These are phyloP conservation scores for Pogona vitticeps DNA, from an alignment of 2,113 vertebrate genomes.

Conservation along the genomic window DNA sequence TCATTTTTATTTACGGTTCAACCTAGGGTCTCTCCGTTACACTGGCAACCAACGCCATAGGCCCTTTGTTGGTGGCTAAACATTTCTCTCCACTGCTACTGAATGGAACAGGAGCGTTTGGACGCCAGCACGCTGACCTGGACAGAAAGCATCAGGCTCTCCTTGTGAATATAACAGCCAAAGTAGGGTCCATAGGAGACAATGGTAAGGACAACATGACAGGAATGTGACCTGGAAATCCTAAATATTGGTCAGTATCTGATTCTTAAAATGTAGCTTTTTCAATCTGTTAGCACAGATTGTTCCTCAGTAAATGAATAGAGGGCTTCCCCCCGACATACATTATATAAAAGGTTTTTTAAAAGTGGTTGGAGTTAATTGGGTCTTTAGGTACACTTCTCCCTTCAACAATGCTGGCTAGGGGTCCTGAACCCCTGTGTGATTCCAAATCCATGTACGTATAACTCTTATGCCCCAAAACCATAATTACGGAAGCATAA, in stretches of 20 bases:
- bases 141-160: conserved; percentile 68
- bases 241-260: background rate
- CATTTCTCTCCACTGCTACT: conserved; percentile 73
- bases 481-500: too few relatives aligned
- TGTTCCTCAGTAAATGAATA: too few relatives aligned
- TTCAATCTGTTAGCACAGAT: too few relatives aligned
- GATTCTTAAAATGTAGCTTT: too few relatives aligned
- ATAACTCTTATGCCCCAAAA: too few relatives aligned
- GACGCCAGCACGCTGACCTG: conserved; percentile 60
- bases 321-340: too few relatives aligned
- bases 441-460: too few relatives aligned
- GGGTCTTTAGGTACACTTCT: too few relatives aligned
- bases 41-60: conserved; percentile 69
- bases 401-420: too few relatives aligned
- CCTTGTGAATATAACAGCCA: conserved; percentile 72
- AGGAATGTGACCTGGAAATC: background rate
- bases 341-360: too few relatives aligned
- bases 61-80: conserved; percentile 74
- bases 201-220: conserved; percentile 59
- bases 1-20: background rate
- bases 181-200: conserved; percentile 75
- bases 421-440: too few relatives aligned
- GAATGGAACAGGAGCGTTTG: conserved; percentile 72
- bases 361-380: too few relatives aligned
- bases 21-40: conserved; percentile 65